These are phyloP conservation scores for Lichenostomus cassidix DNA, from an alignment of 2,113 vertebrate genomes.

Conservation along the genomic window DNA sequence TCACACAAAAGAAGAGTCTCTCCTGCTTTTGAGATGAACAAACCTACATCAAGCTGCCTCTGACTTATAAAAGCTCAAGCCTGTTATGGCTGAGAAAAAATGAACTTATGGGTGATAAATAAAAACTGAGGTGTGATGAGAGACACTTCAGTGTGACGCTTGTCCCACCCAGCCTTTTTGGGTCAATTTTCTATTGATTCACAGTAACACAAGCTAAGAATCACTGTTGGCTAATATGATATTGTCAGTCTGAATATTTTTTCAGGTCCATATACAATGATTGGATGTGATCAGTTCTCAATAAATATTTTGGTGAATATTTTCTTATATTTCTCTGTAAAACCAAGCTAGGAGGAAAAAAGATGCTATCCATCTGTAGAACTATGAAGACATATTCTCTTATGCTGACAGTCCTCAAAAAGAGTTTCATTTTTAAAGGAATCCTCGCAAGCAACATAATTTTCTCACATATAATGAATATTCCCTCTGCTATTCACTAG, in stretches of 20 bases:
- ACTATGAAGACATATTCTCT: constrained; percentile 8
- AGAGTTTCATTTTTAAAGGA: constrained; percentile 1
- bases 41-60: neutral
- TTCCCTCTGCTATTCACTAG: constrained; percentile 20
- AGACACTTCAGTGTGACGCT: neutral
- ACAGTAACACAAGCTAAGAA: neutral
- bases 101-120: neutral
- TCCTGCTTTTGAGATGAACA: neutral
- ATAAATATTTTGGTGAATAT: neutral
- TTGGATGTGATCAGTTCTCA: neutral
- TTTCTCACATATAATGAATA: constrained; percentile 33
- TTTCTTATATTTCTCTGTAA: neutral
- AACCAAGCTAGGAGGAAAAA: neutral
- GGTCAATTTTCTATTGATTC: neutral
- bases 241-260: neutral
- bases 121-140: neutral
- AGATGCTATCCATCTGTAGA: neutral
- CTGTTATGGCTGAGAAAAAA: neutral
- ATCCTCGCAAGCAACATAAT: neutral
- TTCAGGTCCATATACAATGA: neutral
- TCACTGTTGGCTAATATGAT: neutral
- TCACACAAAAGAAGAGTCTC: neutral
- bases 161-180: neutral
- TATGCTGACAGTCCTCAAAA: neutral
- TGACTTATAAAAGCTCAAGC: neutral